Percentiles rank a stretch among this genome's conserved stretches.
Conservation (phyloP, 1,140 invertebrate genomes). For the Leptinotarsa lineolata region DNA sequence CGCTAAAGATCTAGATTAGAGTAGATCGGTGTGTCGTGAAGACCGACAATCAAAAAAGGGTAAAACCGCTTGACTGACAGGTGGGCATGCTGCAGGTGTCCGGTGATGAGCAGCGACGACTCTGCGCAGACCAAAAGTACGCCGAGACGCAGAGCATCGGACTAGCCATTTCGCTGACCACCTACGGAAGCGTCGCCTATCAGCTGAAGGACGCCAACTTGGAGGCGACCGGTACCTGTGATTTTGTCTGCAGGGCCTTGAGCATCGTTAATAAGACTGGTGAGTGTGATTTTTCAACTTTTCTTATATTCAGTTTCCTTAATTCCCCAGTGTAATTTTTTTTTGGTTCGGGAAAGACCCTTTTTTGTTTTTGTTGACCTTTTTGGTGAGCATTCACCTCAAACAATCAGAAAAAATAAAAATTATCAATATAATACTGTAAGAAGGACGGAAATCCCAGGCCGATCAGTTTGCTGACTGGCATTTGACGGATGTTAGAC, state of each 20-base stretch:
- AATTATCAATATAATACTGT: too few relatives aligned
- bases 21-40: not conserved
- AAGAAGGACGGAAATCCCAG: too few relatives aligned
- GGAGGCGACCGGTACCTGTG: conserved; percentile 74
- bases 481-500: too few relatives aligned
- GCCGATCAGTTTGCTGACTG: too few relatives aligned
- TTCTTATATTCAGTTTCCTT: too few relatives aligned
- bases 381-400: too few relatives aligned
- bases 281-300: conserved; percentile 49
- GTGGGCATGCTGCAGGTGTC: conserved; percentile 65
- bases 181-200: conserved; percentile 78
- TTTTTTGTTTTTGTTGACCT: too few relatives aligned
- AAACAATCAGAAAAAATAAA: too few relatives aligned
- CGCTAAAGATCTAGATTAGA: not conserved
- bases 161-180: conserved; percentile 65
- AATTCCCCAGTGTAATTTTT: too few relatives aligned
- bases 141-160: conserved; percentile 49
- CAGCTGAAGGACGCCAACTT: conserved; percentile 81
- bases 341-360: too few relatives aligned
- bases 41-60: not conserved
- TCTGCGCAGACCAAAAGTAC: conserved; percentile 66
- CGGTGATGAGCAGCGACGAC: conserved; percentile 71
- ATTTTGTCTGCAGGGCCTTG: conserved; percentile 75
- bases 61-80: conserved; percentile 36
- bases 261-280: conserved; percentile 77